Evolutionary conservation across 2,888 invertebrate species (phyloP), one percentile per base, ranked within the genome.

Genomic region (Invenusta paracnida): DNA sequence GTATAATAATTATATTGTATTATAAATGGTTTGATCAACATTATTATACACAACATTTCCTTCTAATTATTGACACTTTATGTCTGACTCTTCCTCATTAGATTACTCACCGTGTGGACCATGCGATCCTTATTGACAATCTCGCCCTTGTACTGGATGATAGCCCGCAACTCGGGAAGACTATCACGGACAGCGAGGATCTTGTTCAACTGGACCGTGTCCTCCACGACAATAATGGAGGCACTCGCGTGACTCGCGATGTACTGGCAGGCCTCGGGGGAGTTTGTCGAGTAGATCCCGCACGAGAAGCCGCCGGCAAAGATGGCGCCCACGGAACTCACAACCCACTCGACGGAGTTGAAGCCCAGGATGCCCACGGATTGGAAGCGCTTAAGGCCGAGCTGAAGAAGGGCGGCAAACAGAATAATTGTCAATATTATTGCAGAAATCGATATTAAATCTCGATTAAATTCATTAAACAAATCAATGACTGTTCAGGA

Each of bases 311-410:
- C 96, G 84, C 96, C 96, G 86, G 96, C 96, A 91, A 95, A 95
- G 89, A 96, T 95, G 25, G 96, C 95, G 0, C 94, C 96, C 87
- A 97, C 91, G 89, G 96, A 94, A 0, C 96, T 93, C 88, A 96
- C 93, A 90, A 95, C 95, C 97, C 97, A 97, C 92, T 96, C 94
- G 82, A 95, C 95, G 29, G 95, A 94, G 91, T 97, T 97, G 91
- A 96, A 96, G n/a, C 96, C 96, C 86, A 97, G 92, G 89, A 97
- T 95, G 88, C 95, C 94, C 30, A 97, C 96, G 17, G 95, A 94
- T 90, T 95, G 94, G 90, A 94, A 93, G 86, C 94, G 93, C 91
- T 96, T 94, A 87, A 96, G 91, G 0, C 96, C 96, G 87, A 96
- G 92, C 91, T 95, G 94, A n/a, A n/a, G n/a, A n/a, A n/a, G n/a